A percentile compares a stretch with the other conserved stretches of the same genome.
phyloP scores from a whole-genome alignment of 2,797 vertebrate genomes.

The Ctenopoma kingsleyae region DNA sequence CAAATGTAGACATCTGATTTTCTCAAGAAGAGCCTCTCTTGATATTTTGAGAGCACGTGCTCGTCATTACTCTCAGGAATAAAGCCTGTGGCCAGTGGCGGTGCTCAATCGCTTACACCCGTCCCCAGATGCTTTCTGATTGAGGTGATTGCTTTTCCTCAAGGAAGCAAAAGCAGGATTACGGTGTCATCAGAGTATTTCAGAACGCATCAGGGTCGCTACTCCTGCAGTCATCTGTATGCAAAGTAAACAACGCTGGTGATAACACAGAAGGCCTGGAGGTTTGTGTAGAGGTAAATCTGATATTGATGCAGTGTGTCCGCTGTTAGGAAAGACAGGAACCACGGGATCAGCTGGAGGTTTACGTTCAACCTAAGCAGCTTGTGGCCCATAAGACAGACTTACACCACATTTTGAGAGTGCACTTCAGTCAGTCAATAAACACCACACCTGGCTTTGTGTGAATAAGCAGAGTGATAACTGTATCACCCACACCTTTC shows the following conservation, averaged over 20 bases:
- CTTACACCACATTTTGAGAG: constrained; percentile 17
- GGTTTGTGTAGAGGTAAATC: constrained; percentile 38
- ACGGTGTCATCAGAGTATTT: constrained; percentile 43
- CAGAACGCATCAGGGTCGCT: constrained; percentile 20
- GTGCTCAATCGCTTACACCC: constrained; percentile 27
- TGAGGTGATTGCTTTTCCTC: constrained; percentile 50
- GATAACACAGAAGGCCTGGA: constrained; percentile 39
- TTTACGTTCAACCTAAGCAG: constrained; percentile 42
- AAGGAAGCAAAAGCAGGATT: constrained; percentile 39
- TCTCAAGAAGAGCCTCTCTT: constrained; percentile 29
- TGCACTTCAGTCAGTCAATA: constrained; percentile 28
- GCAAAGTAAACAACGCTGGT: constrained; percentile 53
- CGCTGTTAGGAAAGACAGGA: constrained; percentile 36
- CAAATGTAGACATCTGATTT: constrained; percentile 46
- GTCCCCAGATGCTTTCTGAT: constrained; percentile 41
- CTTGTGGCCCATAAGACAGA: constrained; percentile 15
- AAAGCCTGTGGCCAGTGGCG: constrained; percentile 21
- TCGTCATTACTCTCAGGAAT: constrained; percentile 33
- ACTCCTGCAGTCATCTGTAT: constrained; percentile 50
- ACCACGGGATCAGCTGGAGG: constrained; percentile 39
- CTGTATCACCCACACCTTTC: constrained; percentile 10
- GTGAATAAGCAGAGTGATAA: constrained; percentile 34
- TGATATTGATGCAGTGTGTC: constrained; percentile 36
- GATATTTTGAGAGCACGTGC: constrained; percentile 39
- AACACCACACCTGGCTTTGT: constrained; percentile 20